phyloP scores from a whole-genome alignment of 2,888 invertebrate species.

The Macaria liturata region DNA sequence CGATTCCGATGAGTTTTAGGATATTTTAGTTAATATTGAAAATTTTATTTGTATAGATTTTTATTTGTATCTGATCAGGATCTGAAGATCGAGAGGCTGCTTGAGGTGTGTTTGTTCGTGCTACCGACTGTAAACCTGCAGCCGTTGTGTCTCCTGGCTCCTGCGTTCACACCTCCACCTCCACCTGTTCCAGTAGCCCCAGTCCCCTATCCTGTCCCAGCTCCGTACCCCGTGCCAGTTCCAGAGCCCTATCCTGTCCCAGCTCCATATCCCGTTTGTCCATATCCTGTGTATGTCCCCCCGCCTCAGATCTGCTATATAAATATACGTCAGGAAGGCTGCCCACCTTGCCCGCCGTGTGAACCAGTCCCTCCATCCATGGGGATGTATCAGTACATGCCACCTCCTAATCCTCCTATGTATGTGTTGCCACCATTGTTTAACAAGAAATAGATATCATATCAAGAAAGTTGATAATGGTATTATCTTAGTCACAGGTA shows the following conservation, averaged over 20 bases:
- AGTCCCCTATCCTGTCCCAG: background rate
- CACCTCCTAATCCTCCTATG: background rate
- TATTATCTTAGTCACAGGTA: no score
- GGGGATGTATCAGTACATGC: constrained; percentile 4
- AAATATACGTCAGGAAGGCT: background rate
- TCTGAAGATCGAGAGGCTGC: background rate
- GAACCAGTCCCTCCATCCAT: background rate
- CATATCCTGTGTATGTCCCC: background rate
- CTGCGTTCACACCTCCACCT: background rate
- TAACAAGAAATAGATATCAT: no score
- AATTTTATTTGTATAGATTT: no score
- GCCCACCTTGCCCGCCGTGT: constrained; percentile 8
- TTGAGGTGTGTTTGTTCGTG: background rate
- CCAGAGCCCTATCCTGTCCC: constrained; percentile 6
- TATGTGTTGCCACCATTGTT: background rate
- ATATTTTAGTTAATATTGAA: no score
- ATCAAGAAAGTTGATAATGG: no score
- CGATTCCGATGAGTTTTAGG: no score
- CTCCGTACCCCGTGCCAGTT: background rate
- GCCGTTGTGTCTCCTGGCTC: background rate
- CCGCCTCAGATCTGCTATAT: constrained; percentile 1
- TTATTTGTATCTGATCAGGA: background rate
- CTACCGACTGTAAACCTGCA: constrained; percentile 2
- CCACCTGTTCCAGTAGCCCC: background rate
- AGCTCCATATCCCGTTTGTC: background rate